Evolutionary conservation across 53 echinoderm and acorn worm genomes (phyloP).

Genomic region (Patiria pectinifera): DNA sequence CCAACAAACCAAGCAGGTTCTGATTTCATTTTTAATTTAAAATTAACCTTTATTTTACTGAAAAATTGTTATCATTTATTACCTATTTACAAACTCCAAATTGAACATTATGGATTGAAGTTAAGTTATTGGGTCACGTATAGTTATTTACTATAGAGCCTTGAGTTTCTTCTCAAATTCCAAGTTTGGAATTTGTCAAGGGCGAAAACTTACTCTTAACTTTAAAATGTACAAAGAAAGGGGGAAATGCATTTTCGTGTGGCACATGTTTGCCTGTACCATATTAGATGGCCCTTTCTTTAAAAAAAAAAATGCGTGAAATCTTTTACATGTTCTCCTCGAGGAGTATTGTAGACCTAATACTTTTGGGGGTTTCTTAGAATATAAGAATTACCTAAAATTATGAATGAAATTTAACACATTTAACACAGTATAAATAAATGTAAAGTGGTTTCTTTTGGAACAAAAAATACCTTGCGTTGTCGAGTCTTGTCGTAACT

Average conservation of each 20-base stretch:
- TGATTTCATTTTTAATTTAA: no score
- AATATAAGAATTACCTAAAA: not conserved
- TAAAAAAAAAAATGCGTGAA: not conserved
- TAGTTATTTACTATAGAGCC: not conserved
- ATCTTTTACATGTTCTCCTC: not conserved
- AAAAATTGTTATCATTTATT: no score
- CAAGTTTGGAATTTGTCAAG: not conserved
- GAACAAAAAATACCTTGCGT: not conserved
- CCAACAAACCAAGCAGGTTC: no score
- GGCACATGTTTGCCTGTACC: not conserved
- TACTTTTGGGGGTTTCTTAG: conserved; percentile 6
- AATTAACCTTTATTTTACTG: no score
- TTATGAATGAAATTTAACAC: conserved; percentile 44
- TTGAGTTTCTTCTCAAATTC: not conserved
- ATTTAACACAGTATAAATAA: conserved; percentile 42
- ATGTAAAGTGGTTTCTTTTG: conserved; percentile 54
- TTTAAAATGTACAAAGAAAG: not conserved
- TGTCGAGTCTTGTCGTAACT: not conserved
- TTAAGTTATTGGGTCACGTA: no score
- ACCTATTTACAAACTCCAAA: no score
- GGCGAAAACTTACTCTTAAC: not conserved
- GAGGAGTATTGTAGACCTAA: not conserved
- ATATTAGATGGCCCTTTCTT: not conserved
- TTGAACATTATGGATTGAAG: no score
- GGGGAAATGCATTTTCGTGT: not conserved